Conservation (phyloP, 1,140 invertebrate species). For the Marisa cornuarietis region DNA sequence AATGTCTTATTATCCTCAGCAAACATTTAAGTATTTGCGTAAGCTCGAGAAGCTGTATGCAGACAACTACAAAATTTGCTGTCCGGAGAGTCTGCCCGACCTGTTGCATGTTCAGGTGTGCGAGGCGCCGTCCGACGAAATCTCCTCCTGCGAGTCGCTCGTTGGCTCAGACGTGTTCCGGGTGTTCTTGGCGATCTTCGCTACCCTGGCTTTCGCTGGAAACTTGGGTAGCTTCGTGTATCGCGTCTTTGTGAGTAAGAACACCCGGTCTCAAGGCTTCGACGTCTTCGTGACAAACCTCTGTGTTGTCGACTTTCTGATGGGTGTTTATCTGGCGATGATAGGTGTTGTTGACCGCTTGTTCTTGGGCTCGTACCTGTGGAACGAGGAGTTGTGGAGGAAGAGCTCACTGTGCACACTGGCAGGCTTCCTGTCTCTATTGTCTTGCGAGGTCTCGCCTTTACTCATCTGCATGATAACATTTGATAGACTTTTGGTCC, state of each 20-base stretch:
- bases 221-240: conserved; percentile 41
- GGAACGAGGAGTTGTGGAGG: conserved; percentile 43
- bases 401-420: conserved; percentile 39
- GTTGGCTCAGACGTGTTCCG: conserved; percentile 27
- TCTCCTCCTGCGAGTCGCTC: conserved; percentile 44
- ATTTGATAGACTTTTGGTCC: conserved; percentile 43
- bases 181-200: conserved; percentile 36
- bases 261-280: conserved; percentile 11
- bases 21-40: conserved; percentile 14
- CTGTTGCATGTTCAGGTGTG: conserved; percentile 19
- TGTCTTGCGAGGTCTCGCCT: conserved; percentile 49
- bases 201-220: conserved; percentile 33
- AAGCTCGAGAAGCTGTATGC: conserved; percentile 18
- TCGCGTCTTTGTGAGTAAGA: conserved; percentile 22
- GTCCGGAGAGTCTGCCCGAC: conserved; percentile 16
- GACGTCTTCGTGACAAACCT: conserved; percentile 45
- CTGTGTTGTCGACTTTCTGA: conserved; percentile 47
- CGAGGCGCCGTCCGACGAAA: conserved; percentile 30
- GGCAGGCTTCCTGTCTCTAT: conserved; percentile 46
- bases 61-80: conserved; percentile 39
- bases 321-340: conserved; percentile 55
- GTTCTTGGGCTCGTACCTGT: conserved; percentile 44
- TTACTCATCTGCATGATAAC: conserved; percentile 50
- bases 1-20: conserved; percentile 4
- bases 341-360: conserved; percentile 46